A percentile compares a stretch with the other conserved stretches of the same genome.
Evolutionary conservation across 2,113 vertebrate genomes (phyloP).

Genomic region (human (Homo sapiens)): DNA sequence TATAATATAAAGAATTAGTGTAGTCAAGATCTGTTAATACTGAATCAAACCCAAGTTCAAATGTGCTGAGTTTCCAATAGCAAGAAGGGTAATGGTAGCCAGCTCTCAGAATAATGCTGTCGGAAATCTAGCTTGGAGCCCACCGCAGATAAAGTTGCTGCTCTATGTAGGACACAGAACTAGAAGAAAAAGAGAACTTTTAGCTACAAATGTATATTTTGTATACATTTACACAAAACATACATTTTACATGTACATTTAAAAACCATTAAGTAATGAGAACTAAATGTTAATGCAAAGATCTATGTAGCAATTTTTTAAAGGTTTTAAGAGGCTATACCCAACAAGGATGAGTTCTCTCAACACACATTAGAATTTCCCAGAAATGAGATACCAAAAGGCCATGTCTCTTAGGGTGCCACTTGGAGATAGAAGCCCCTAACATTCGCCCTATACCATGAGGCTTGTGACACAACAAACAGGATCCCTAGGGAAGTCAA

Average conservation of each 20-base stretch:
- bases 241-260: not conserved
- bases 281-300: constrained; percentile 47
- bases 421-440: not conserved
- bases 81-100: constrained; percentile 63
- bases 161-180: constrained; percentile 87
- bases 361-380: constrained; percentile 66
- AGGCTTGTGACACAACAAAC: not conserved
- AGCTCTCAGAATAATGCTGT: constrained; percentile 63
- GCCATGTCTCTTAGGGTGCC: constrained; percentile 76
- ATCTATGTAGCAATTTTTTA: constrained; percentile 34
- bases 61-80: constrained; percentile 40
- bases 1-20: constrained; percentile 68
- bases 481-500: not conserved
- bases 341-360: constrained; percentile 61
- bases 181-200: constrained; percentile 71
- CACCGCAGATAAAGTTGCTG: constrained; percentile 36
- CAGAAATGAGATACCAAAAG: constrained; percentile 84
- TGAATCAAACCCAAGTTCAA: constrained; percentile 71
- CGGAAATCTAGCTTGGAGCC: constrained; percentile 55
- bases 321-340: not conserved
- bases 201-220: not conserved
- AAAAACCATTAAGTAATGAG: constrained; percentile 39
- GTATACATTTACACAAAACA: not conserved
- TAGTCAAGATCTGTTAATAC: constrained; percentile 75
- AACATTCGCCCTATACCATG: not conserved